Evolutionary conservation across 2,113 vertebrate species (phyloP), one percentile per base, ranked within the genome.

Genomic region (Ictalurus furcatus): DNA sequence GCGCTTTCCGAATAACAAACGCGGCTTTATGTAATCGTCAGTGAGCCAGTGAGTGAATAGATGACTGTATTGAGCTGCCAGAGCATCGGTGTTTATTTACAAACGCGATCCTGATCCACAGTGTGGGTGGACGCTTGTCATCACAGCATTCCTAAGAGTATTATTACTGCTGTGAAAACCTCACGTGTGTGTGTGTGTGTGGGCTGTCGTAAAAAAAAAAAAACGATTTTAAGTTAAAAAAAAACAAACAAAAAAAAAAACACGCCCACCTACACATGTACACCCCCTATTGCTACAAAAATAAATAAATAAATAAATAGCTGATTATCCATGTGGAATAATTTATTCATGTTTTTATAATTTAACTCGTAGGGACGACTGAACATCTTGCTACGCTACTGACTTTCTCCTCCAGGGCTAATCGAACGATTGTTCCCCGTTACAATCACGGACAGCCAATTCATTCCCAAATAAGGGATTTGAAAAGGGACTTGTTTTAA

Each of bases 81-180:
- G 52, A 58, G 30, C 67, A 86, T 86, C 17, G 16, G 58, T 81
- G 61, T 80, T 67, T 80, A 87, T 80, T 87, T 81, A 87, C 74
- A 16, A 48, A 67, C 8, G 44, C 12, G n/a, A 67, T 54, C 61
- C 63, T 87, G 86, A 48, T 87, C 76, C 44, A 67, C 21, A 30
- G 40, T 34, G 58, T 67, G 61, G 86, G 76, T 25, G 59, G 73
- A 78, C 3, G 58, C 12, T 4, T 37, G 84, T 81, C 84, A 89
- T 85, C 30, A 73, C 52, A 81, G 4, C 86, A 81, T 34, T 52
- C 74, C n/a, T 19, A 65, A 40, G 0, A 23, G 48, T 52, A 23
- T 86, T 86, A 86, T 74, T 61, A 76, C 69, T 76, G 37, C 40
- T 54, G 69, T 40, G 40, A 48, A 23, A 52, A 13, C 9, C 23